These are phyloP conservation scores for Aythya fuligula DNA, from an alignment of 2,797 vertebrate species.

Conservation along the genomic window DNA sequence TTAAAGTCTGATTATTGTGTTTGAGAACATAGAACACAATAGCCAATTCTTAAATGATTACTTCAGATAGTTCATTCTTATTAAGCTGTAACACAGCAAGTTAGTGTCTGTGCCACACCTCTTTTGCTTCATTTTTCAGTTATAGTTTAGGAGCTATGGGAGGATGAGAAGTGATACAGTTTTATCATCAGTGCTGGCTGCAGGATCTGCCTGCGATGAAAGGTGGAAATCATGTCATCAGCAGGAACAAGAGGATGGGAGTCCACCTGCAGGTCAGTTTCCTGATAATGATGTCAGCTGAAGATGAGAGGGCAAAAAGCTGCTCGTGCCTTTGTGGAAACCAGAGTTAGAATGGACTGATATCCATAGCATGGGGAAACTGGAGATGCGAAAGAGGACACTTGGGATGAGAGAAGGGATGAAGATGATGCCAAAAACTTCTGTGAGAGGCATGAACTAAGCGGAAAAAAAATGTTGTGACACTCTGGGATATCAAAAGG, in stretches of 20 bases:
- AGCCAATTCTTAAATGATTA: not conserved
- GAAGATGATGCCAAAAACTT: not conserved
- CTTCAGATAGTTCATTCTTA: not conserved
- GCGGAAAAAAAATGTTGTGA: not conserved
- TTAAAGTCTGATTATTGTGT: not conserved
- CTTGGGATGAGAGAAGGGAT: not conserved
- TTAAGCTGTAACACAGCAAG: not conserved
- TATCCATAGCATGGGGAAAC: not conserved
- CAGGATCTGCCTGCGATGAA: not conserved
- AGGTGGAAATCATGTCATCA: not conserved
- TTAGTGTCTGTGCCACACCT: not conserved
- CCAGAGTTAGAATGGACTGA: not conserved
- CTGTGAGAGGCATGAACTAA: not conserved
- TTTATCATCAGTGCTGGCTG: not conserved
- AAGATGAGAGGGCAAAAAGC: not conserved
- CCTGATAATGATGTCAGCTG: not conserved
- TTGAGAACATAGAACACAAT: not conserved
- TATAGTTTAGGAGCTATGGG: not conserved
- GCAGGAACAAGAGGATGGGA: not conserved
- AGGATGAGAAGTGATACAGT: not conserved
- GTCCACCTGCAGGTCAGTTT: not conserved
- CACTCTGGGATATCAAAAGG: not conserved
- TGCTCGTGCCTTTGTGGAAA: not conserved
- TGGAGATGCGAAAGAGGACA: not conserved
- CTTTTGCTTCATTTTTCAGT: too few species aligned